Base-by-base conservation (phyloP, 2,113 vertebrate species). In the Nannobrachium achirus region DNA sequence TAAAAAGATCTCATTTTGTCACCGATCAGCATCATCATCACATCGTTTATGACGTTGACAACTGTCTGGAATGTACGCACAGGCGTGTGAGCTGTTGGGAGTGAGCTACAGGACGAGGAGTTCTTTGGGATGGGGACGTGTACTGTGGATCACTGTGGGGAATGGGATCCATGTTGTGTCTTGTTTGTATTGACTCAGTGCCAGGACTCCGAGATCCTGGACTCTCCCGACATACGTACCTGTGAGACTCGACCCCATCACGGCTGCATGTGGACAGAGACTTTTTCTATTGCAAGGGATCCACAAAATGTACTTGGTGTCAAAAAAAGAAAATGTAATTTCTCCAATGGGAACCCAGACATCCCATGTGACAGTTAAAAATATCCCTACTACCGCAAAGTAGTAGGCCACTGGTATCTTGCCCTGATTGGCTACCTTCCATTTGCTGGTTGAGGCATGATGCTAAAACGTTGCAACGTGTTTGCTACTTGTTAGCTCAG, bases 21-120 rank as follows among this genome's bases (percentile, higher is more conserved):
- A 62, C 80, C 59, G 62, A 78, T 81, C 78, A 52, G 70, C 79
- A 73, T 77, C 79, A 73, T 77, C 64, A 19, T 33, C 25, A 33
- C 62, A 44, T 46, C 40, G 49, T 67, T n/a, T 66, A 65, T 71
- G 62, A 82, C 77, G 68, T 75, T 71, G 63, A 72, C 63, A 60
- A 72, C 67, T 76, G 76, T 84, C 80, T 76, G 78, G 81, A 85
- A 80, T 65, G 70, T 73, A 70, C 79, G 75, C 59, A 84, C 66
- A 70, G 82, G 79, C 68, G 40, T 57, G 75, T 66, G 68, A 75
- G 69, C 74, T 74, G 71, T 73, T 67, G 0, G 45, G 53, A 67
- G 59, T 15, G 41, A 64, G 63, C 75, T 62, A 7, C 45, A 55
- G 69, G 68, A 7, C 45, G 51, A 71, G 68, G 25, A 40, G 73